phyloP scores from a whole-genome alignment of 2,113 vertebrate genomes.

The Etia nguti region DNA sequence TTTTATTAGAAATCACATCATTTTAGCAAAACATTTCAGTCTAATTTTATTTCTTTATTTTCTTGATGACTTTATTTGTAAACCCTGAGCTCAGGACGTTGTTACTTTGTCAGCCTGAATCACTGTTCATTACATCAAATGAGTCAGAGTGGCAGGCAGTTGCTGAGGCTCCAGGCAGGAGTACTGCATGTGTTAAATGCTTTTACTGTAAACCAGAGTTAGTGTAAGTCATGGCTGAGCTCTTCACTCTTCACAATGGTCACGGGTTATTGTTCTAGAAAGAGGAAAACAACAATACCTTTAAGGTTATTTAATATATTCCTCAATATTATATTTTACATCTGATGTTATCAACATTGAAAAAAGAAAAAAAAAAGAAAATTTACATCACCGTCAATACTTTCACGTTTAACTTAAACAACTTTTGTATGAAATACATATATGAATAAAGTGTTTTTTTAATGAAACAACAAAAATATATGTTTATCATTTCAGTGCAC shows the following conservation, averaged over 20 bases:
- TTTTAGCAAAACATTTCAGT: neutral
- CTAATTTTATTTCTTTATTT: neutral
- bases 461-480: neutral
- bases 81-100: neutral
- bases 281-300: neutral
- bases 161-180: neutral
- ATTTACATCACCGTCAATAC: accelerated
- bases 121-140: neutral
- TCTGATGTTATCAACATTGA: neutral
- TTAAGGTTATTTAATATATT: neutral
- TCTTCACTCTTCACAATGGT: neutral
- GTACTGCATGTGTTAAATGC: neutral
- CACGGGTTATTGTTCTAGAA: neutral
- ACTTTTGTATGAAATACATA: neutral
- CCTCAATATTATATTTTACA: neutral
- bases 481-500: neutral
- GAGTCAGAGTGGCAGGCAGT: neutral
- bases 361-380: neutral
- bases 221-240: neutral
- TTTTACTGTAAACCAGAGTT: neutral
- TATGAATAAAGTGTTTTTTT: neutral
- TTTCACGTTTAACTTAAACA: neutral
- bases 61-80: neutral
- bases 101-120: neutral
- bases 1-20: neutral